phyloP scores from a whole-genome alignment of 2,113 vertebrate species.

The Peromyscus leucopus region DNA sequence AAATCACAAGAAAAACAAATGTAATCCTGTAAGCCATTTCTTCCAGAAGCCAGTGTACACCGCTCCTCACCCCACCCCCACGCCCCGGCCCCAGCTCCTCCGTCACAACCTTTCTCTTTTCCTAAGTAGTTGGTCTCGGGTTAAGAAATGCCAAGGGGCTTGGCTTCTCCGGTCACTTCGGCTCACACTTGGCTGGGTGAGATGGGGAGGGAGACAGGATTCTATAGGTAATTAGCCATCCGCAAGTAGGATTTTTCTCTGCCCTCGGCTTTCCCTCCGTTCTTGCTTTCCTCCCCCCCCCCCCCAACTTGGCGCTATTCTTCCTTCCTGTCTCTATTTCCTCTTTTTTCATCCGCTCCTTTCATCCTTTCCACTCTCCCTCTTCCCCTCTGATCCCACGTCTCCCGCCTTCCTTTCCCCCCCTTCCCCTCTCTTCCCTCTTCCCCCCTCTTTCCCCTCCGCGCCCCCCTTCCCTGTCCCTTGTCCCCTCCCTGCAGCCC shows the following conservation, averaged over 20 bases:
- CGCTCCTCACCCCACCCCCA: constrained; percentile 70
- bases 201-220: background rate
- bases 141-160: constrained; percentile 79
- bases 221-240: constrained; percentile 83
- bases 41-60: constrained; percentile 87
- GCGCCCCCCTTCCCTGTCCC: background rate
- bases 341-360: background rate
- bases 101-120: constrained; percentile 79
- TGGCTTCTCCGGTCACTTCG: constrained; percentile 78
- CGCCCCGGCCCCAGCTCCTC: background rate
- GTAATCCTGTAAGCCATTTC: constrained; percentile 97
- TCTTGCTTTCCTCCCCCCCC: background rate
- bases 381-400: background rate
- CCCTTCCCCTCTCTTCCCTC: background rate
- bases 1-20: constrained; percentile 99
- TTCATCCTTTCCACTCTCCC: background rate
- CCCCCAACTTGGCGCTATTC: background rate
- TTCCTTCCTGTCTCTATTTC: background rate
- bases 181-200: background rate
- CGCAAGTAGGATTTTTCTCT: constrained; percentile 86
- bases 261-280: constrained; percentile 72
- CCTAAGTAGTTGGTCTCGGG: constrained; percentile 81
- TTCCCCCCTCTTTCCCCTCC: too few species aligned
- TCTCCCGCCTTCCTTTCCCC: background rate
- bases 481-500: constrained; percentile 78